Conservation (phyloP, 2,113 vertebrate genomes). For the Muntiacus reevesi region DNA sequence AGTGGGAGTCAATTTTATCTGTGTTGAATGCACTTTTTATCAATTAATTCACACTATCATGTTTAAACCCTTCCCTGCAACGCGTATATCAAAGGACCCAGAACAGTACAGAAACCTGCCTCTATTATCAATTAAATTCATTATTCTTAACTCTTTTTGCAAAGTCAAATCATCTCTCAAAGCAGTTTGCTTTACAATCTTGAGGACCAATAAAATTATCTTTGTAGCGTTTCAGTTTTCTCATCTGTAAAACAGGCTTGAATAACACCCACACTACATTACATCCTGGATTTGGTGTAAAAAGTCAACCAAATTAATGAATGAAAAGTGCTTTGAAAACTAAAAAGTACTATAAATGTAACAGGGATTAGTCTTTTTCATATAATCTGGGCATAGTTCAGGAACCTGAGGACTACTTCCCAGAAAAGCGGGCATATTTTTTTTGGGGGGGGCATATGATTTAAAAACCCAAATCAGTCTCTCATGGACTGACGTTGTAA, state of each 20-base stretch:
- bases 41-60: not conserved
- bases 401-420: no score
- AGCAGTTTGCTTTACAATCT: not conserved
- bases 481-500: not conserved
- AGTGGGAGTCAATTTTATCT: not conserved
- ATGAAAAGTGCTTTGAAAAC: not conserved
- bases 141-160: not conserved
- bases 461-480: not conserved
- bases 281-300: not conserved
- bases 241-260: not conserved
- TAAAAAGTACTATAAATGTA: not conserved
- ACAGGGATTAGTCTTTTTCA: not conserved
- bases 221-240: not conserved
- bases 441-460: no score
- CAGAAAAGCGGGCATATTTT: not conserved
- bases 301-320: not conserved
- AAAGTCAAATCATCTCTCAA: not conserved
- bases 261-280: no score
- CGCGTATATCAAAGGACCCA: not conserved
- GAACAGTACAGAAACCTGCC: not conserved
- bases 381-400: not conserved
- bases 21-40: not conserved
- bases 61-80: not conserved
- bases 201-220: not conserved
- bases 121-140: not conserved